These are phyloP conservation scores for Cheilosia variabilis DNA, from an alignment of 2,888 invertebrate genomes.

Conservation along the genomic window DNA sequence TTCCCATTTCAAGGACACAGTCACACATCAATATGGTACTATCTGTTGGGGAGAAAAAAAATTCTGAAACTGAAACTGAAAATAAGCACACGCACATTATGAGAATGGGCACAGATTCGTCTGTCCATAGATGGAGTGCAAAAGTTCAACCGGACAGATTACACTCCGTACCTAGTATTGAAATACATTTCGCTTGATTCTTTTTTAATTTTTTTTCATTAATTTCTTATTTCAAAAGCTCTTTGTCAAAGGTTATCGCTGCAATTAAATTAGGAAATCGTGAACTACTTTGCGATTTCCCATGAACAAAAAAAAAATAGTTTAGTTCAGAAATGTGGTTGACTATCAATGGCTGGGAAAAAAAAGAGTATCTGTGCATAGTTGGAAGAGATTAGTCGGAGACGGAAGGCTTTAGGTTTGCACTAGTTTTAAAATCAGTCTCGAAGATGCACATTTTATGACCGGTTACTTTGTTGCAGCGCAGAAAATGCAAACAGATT, in stretches of 20 bases:
- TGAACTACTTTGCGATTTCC: slow-evolving; percentile 49
- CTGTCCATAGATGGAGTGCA: slow-evolving; percentile 32
- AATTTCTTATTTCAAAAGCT: slow-evolving; percentile 18
- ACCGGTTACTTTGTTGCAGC: no score
- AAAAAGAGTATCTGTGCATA: no score
- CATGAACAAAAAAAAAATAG: neutral
- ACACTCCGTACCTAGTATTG: slow-evolving; percentile 9
- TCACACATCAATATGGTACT: slow-evolving; percentile 16
- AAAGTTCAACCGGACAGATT: slow-evolving; percentile 61
- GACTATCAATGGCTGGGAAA: no score
- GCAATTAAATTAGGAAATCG: slow-evolving; percentile 43
- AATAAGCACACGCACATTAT: slow-evolving; percentile 36
- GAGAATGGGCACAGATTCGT: slow-evolving; percentile 18
- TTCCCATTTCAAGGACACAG: slow-evolving; percentile 60
- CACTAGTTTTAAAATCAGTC: no score
- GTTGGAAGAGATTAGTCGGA: no score
- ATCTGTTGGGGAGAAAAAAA: neutral
- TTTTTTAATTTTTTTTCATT: neutral
- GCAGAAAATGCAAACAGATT: no score
- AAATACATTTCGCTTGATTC: slow-evolving; percentile 24
- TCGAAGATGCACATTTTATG: no score
- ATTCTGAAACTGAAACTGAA: neutral
- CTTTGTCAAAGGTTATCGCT: slow-evolving; percentile 41
- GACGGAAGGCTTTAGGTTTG: no score
- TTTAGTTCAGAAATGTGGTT: slow-evolving; percentile 12